Evolutionary conservation across 2,888 invertebrate species (phyloP).

Genomic region (Drosophila meridiana): DNA sequence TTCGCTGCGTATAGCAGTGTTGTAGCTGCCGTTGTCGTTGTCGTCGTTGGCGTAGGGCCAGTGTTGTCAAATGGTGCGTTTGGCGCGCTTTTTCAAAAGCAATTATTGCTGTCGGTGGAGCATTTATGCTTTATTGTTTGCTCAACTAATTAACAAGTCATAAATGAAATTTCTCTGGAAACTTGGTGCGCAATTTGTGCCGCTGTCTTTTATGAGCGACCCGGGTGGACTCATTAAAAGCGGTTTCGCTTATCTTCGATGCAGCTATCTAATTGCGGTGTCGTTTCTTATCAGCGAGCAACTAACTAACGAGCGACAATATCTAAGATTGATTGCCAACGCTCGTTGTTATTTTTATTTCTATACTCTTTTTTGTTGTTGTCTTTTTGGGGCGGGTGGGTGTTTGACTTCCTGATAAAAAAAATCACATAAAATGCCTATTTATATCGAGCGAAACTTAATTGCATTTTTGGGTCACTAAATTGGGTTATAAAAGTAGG

Average conservation of each 20-base stretch:
- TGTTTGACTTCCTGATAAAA: slow-evolving; percentile 56
- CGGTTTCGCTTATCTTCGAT: slow-evolving; percentile 63
- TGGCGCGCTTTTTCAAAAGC: slow-evolving; percentile 27
- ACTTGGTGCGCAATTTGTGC: slow-evolving; percentile 41
- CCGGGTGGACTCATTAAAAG: slow-evolving; percentile 68
- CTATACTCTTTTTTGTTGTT: neutral
- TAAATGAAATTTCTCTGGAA: slow-evolving; percentile 72
- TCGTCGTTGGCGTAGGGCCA: slow-evolving; percentile 1
- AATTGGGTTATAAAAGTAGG: slow-evolving; percentile 68
- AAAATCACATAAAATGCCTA: slow-evolving; percentile 77
- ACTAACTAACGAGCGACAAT: slow-evolving; percentile 69
- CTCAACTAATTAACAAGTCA: slow-evolving; percentile 61
- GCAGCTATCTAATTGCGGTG: slow-evolving; percentile 76
- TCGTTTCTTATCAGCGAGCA: slow-evolving; percentile 71
- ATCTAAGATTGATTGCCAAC: slow-evolving; percentile 75
- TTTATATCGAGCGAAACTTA: slow-evolving; percentile 75
- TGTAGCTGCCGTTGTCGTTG: slow-evolving; percentile 1
- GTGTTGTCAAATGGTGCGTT: slow-evolving; percentile 23
- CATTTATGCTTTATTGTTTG: slow-evolving; percentile 40
- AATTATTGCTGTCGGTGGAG: slow-evolving; percentile 1
- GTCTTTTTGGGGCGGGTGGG: slow-evolving; percentile 12
- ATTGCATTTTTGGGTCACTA: slow-evolving; percentile 78
- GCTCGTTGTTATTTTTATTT: slow-evolving; percentile 21
- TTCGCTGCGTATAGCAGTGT: slow-evolving; percentile 4
- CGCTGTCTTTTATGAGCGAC: slow-evolving; percentile 60